phyloP scores from a whole-genome alignment of 2,888 invertebrate genomes.

The Peribatodes rhomboidaria region DNA sequence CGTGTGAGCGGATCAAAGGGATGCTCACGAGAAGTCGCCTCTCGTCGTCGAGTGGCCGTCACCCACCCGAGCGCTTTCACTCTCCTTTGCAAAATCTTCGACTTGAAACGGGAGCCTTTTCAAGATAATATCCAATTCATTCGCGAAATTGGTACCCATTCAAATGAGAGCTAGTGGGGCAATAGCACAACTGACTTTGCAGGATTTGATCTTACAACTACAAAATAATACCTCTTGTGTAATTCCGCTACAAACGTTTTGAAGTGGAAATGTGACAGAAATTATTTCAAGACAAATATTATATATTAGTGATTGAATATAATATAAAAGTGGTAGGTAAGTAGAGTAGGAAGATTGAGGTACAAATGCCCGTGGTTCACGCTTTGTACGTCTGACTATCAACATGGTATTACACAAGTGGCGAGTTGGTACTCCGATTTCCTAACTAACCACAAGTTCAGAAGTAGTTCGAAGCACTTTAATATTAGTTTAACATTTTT shows the following conservation, averaged over 20 bases:
- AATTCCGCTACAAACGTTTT: too few relatives aligned
- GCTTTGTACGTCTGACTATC: too few relatives aligned
- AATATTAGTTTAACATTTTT: not conserved
- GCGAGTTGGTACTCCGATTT: too few relatives aligned
- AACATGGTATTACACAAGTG: too few relatives aligned
- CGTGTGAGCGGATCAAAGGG: conserved; percentile 78
- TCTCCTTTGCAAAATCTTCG: conserved; percentile 64
- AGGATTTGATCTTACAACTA: conserved; percentile 6
- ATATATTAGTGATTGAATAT: too few relatives aligned
- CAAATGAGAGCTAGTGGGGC: conserved; percentile 23
- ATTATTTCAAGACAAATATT: too few relatives aligned
- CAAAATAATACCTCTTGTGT: not conserved
- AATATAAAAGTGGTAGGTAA: too few relatives aligned
- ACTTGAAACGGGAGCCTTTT: conserved; percentile 59
- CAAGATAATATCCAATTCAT: conserved; percentile 52
- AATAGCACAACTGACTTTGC: conserved; percentile 15
- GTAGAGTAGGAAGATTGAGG: too few relatives aligned
- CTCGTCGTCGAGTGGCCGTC: conserved; percentile 69
- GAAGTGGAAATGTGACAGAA: too few relatives aligned
- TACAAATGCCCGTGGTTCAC: too few relatives aligned
- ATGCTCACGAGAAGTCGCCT: conserved; percentile 73
- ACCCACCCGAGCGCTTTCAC: conserved; percentile 64
- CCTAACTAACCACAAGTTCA: too few relatives aligned
- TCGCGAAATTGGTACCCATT: conserved; percentile 34
- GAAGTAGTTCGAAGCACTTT: too few relatives aligned